Evolutionary conservation across 2,888 invertebrate genomes (phyloP), one percentile per base, ranked within the genome.

Genomic region (Andrena bucephala): DNA sequence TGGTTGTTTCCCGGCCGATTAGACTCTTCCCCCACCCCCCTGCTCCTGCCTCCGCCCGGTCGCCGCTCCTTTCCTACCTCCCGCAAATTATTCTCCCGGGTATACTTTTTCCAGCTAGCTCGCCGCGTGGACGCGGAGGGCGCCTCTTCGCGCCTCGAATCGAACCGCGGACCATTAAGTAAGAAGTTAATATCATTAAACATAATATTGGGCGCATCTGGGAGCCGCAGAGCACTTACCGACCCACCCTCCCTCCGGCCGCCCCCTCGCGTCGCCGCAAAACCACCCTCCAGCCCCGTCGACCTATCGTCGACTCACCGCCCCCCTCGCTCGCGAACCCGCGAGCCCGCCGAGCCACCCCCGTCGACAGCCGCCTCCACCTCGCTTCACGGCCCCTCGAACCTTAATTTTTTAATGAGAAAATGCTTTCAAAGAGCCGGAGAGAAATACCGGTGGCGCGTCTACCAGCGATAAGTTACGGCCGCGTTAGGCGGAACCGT

Each of bases 351-450:
- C 27, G 27, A 27, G 10, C 77, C 42, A 42, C 42, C 42, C 42
- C 42, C 42, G 42, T 16, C 42, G 42, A 42, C 42, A 42, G 42
- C 42, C 42, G 42, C 66, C 54, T 69, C 31, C 48, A 57, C 67
- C 70, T 36, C 57, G 48, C 50, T 16, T 72, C 76, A 77, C 86
- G 83, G 77, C 81, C 77, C 83, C 82, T 86, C 90, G 86, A 89
- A 89, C 93, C 92, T 93, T 94, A 94, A 94, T 94, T 95, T 95
- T 95, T 95, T 95, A 95, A 95, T 95, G 95, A 95, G 95, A 94
- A 95, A 95, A 95, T 95, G 95, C 95, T 95, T 95, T 95, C 95
- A 95, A 95, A 95, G 95, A 95, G 94, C 92, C 91, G 85, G 91
- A 91, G 92, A 93, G 93, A 94, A 93, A 94, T 94, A 93, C 83